Evolutionary conservation across 2,113 vertebrate genomes (phyloP), one percentile per base, ranked within the genome.

Genomic region (Chlamydotis undulata): DNA sequence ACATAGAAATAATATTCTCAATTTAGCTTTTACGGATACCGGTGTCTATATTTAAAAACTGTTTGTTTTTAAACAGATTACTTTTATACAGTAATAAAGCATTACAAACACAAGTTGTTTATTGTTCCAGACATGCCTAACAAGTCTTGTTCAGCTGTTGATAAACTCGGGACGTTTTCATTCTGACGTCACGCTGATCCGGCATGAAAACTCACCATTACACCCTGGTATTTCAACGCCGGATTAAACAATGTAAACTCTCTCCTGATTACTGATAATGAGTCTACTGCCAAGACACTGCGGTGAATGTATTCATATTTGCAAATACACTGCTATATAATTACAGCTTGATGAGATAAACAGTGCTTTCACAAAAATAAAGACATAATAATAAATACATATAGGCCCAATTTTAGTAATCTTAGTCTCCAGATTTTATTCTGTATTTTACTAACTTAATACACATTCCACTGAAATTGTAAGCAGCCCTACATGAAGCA

Each of bases 11-110:
- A 52, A 37, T 78, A 84, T 5, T 31, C 3, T 12, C 13, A 21
- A 10, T 53, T 74, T 35, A 0, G 0, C n/a, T 81, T 77, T 64
- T 68, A 41, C 19, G 39, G 5, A n/a, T 55, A 68, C 25, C 33
- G 14, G 13, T 26, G 14, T 16, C 0, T 3, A 12, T 14, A 89
- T 39, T 45, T 23, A 53, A 43, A 84, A 29, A 11, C 0, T 3
- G 12, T 17, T 43, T 37, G 1, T 0, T 1, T 55, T 85, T 70
- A 43, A 75, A 75, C 12, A 61, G 6, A 60, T 65, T 33, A 3
- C 14, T 67, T 91, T 49, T 63, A 57, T 12, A 50, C 21, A 76
- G n/a, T 23, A 76, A 83, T 49, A 37, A 84, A 14, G 45, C 23
- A 19, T 23, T 65, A 57, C 35, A n/a, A 91, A 75, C 25, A 70